Conservation (phyloP, 2,797 vertebrate species). For the Erethizon dorsatum region DNA sequence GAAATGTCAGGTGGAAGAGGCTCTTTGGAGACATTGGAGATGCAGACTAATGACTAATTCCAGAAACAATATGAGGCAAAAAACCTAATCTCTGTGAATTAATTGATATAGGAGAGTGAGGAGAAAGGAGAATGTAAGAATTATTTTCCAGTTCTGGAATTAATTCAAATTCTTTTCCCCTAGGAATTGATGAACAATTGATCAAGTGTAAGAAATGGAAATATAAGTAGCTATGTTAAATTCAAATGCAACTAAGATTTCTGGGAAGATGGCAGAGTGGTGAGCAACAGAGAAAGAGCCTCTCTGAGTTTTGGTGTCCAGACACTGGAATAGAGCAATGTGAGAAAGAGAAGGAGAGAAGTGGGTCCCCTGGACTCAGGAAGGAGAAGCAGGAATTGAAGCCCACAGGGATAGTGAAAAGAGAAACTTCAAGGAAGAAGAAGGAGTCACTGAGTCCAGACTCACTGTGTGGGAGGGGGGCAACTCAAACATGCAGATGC, state of each 20-base stretch:
- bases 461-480: too few species aligned
- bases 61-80: neutral
- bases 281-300: too few species aligned
- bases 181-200: constrained; percentile 32
- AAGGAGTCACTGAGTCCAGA: too few species aligned
- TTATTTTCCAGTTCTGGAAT: neutral
- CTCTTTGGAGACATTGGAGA: neutral
- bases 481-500: too few species aligned
- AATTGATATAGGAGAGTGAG: neutral
- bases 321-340: too few species aligned
- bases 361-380: too few species aligned
- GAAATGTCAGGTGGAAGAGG: neutral
- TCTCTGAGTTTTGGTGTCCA: too few species aligned
- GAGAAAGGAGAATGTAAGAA: neutral
- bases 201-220: neutral
- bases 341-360: too few species aligned
- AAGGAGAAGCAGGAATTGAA: too few species aligned
- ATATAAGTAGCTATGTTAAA: neutral
- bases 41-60: neutral
- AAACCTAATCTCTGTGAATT: neutral
- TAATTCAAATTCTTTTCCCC: neutral
- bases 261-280: too few species aligned
- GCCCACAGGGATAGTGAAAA: too few species aligned
- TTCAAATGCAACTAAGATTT: neutral
- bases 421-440: too few species aligned